Conservation (phyloP, 37 sponge, comb jelly and placozoan genomes). For the Oopsacas minuta region DNA sequence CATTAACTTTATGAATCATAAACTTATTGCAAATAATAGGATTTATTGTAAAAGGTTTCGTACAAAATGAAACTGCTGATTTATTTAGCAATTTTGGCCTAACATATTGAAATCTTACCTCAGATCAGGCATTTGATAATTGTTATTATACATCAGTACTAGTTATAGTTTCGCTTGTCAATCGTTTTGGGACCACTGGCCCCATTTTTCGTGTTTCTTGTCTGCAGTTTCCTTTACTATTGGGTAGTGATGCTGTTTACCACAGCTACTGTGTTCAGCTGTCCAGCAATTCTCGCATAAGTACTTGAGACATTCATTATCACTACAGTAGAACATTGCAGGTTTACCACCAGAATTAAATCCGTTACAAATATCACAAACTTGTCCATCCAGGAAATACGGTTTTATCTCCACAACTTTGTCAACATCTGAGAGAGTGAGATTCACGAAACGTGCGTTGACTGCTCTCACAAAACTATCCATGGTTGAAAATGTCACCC, state of each 20-base stretch:
- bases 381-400: conserved; percentile 92
- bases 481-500: conserved; percentile 78
- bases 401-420: conserved; percentile 96
- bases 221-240: conserved; percentile 93
- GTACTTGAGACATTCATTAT: conserved; percentile 89
- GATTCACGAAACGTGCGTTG: conserved; percentile 82
- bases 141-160: not conserved
- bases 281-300: conserved; percentile 98
- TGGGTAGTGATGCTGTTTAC: conserved; percentile 77
- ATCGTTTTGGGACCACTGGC: not conserved
- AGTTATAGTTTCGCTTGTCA: not conserved
- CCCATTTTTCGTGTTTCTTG: conserved; percentile 6
- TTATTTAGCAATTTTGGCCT: not conserved
- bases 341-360: conserved; percentile 71
- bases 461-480: conserved; percentile 96
- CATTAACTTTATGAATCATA: too few species aligned
- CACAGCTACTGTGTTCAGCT: conserved; percentile 71
- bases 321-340: conserved; percentile 94
- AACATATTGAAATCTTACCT: not conserved
- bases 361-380: conserved; percentile 92
- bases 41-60: not conserved
- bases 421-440: conserved; percentile 85
- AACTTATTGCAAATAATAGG: not conserved
- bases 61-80: not conserved
- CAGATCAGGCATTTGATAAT: not conserved